Evolutionary conservation across 2,113 vertebrate species (phyloP).

Genomic region (Cryptotis parvus): DNA sequence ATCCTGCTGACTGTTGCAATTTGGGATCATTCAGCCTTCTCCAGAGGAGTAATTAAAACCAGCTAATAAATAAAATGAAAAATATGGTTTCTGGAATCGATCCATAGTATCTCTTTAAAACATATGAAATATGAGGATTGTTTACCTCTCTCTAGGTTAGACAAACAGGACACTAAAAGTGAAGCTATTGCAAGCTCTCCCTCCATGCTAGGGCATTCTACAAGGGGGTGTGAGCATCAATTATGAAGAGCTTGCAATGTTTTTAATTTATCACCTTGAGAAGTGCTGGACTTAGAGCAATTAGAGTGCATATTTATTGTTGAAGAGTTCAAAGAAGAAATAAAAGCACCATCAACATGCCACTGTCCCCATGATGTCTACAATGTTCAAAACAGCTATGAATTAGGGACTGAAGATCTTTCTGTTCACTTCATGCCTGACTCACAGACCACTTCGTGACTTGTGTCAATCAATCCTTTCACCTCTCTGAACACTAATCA

Average conservation of each 20-base stretch:
- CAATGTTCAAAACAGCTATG: not conserved
- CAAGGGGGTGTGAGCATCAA: slow-evolving; percentile 6
- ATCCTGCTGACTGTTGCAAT: slow-evolving; percentile 45
- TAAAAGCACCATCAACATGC: slow-evolving; percentile 8
- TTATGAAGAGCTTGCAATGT: not conserved
- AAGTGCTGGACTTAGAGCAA: not conserved
- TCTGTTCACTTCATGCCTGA: not conserved
- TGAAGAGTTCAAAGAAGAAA: slow-evolving; percentile 29
- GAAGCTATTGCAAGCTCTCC: slow-evolving; percentile 47
- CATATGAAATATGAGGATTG: slow-evolving; percentile 65
- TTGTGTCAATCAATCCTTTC: not conserved
- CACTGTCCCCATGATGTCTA: not conserved
- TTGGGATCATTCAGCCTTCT: slow-evolving; percentile 59
- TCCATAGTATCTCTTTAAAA: slow-evolving; percentile 61
- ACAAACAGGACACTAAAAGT: slow-evolving; percentile 7
- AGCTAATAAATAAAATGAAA: slow-evolving; percentile 79
- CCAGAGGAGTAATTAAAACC: slow-evolving; percentile 78
- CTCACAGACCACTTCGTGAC: not conserved
- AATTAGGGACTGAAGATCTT: not conserved
- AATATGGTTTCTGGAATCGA: slow-evolving; percentile 72
- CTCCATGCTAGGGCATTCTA: slow-evolving; percentile 26
- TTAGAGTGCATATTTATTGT: slow-evolving; percentile 13
- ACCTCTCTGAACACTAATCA: not conserved
- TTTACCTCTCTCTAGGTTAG: slow-evolving; percentile 35
- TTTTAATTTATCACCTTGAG: slow-evolving; percentile 23